Evolutionary conservation across 2,888 invertebrate genomes (phyloP).

Genomic region (Cataglyphis albicans): DNA sequence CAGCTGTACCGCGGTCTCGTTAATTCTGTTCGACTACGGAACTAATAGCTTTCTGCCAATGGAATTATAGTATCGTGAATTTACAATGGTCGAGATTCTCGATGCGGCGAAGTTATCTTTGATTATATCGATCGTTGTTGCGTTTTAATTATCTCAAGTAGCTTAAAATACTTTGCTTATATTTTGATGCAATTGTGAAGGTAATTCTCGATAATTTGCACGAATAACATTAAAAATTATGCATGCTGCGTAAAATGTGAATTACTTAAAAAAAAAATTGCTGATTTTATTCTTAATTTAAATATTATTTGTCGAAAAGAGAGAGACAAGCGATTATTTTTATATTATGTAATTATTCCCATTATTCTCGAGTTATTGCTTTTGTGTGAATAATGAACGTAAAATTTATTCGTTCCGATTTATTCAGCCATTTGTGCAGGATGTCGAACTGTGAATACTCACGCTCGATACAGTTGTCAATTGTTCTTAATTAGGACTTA

Average conservation of each 20-base stretch:
- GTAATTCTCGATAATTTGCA: background rate
- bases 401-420: conserved; percentile 25
- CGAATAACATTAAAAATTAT: background rate
- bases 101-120: background rate
- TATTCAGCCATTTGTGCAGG: background rate
- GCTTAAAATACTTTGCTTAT: background rate
- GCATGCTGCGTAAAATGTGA: background rate
- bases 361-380: background rate
- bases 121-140: background rate
- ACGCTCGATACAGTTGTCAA: conserved; percentile 16
- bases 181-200: background rate
- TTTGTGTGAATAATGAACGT: background rate
- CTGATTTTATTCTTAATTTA: conserved; percentile 6
- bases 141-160: background rate
- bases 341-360: background rate
- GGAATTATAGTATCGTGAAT: background rate
- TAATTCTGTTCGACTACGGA: conserved; percentile 32
- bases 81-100: background rate
- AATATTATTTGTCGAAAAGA: background rate
- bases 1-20: conserved; percentile 29
- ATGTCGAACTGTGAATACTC: background rate
- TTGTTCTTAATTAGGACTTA: conserved; percentile 33
- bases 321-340: background rate
- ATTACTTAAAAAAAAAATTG: background rate
- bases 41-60: conserved; percentile 28